These are phyloP conservation scores for Alauda arvensis DNA, from an alignment of 2,797 vertebrate species.

Conservation along the genomic window DNA sequence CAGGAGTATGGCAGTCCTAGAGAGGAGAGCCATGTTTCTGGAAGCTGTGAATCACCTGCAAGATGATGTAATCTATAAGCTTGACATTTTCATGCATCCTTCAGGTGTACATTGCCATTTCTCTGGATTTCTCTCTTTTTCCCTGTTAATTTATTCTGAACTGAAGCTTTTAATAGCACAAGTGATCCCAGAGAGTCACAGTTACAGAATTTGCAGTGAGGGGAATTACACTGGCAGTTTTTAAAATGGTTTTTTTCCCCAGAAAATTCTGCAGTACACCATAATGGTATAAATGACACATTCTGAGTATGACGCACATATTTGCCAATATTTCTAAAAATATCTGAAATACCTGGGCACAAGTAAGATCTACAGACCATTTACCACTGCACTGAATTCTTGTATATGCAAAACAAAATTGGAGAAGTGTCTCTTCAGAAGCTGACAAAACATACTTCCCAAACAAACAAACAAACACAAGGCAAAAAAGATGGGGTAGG, in stretches of 20 bases:
- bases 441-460: neutral
- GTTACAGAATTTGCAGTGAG: neutral
- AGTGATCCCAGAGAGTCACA: neutral
- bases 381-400: neutral
- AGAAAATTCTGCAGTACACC: neutral
- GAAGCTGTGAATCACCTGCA: neutral
- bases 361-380: neutral
- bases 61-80: neutral
- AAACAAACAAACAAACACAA: neutral
- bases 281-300: neutral
- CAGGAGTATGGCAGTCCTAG: neutral
- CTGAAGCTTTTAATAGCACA: neutral
- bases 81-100: neutral
- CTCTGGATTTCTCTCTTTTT: neutral
- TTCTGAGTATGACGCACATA: accelerated
- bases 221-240: neutral
- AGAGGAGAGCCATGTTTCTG: neutral
- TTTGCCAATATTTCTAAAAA: neutral
- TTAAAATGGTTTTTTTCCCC: neutral
- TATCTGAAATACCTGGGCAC: neutral
- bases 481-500: neutral
- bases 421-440: neutral
- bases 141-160: neutral
- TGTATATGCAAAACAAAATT: neutral
- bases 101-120: neutral